These are phyloP conservation scores for Ceyx melanurus DNA, from an alignment of 2,113 vertebrate species.

Conservation along the genomic window DNA sequence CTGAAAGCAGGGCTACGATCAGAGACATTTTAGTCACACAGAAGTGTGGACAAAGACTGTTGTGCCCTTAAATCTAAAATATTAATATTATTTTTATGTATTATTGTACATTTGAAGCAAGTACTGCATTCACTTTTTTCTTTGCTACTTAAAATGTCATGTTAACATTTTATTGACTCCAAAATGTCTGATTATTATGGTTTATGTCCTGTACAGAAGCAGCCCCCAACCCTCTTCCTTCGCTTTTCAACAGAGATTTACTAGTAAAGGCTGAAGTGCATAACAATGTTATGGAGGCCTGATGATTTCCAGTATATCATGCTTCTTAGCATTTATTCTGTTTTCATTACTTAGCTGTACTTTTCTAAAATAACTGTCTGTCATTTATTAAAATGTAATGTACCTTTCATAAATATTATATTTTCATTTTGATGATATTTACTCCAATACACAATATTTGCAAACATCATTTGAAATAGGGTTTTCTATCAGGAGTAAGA, in stretches of 20 bases:
- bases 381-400: not conserved
- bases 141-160: not conserved
- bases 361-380: not conserved
- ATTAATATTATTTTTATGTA: not conserved
- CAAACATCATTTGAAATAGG: not conserved
- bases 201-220: not conserved
- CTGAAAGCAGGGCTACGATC: not conserved
- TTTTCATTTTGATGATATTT: conserved; percentile 2
- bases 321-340: not conserved
- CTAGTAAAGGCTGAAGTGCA: not conserved
- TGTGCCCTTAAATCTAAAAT: not conserved
- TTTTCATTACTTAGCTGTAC: not conserved
- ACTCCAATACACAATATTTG: not conserved
- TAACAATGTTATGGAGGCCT: not conserved
- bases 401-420: not conserved
- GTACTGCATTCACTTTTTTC: not conserved
- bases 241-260: conserved; percentile 27
- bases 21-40: not conserved
- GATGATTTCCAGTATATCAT: not conserved
- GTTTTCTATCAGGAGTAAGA: not conserved
- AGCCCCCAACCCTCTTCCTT: not conserved
- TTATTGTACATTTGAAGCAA: not conserved
- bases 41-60: not conserved
- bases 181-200: not conserved
- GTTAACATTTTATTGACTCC: not conserved